Evolutionary conservation across 2,888 invertebrate genomes (phyloP).

Genomic region (Oscheius myriophilus): DNA sequence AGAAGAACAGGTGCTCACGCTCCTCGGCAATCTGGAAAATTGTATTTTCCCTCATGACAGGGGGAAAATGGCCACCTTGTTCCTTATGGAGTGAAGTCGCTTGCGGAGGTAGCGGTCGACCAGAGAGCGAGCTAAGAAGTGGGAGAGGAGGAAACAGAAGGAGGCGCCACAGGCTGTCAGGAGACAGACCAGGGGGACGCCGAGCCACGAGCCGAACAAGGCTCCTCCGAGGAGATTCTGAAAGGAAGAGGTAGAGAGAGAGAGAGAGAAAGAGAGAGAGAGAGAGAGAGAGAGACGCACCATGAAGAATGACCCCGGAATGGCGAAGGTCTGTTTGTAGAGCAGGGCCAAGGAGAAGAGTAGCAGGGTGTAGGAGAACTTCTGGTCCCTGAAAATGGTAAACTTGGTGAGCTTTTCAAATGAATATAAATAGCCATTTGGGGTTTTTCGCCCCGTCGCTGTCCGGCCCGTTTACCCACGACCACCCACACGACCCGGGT

Average conservation of each 20-base stretch:
- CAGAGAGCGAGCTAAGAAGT: constrained; percentile 42
- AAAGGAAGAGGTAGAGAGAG: constrained; percentile 6
- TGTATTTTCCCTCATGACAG: neutral
- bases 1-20: constrained; percentile 35
- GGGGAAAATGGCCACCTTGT: neutral
- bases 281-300: constrained; percentile 68
- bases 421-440: too few species aligned
- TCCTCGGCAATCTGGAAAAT: constrained; percentile 30
- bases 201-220: constrained; percentile 49
- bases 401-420: too few species aligned
- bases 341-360: constrained; percentile 75
- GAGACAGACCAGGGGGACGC: constrained; percentile 39
- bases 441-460: too few species aligned
- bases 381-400: constrained; percentile 57
- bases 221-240: constrained; percentile 58
- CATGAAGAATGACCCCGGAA: constrained; percentile 77
- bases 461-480: too few species aligned
- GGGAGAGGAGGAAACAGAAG: constrained; percentile 46
- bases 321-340: constrained; percentile 77
- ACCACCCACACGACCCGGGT: too few species aligned
- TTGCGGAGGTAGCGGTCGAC: constrained; percentile 38
- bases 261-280: neutral
- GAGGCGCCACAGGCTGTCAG: constrained; percentile 50
- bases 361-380: constrained; percentile 73
- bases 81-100: constrained; percentile 1